Base-by-base conservation (phyloP, 2,888 invertebrate species). In the Sarcophaga subvicina region DNA sequence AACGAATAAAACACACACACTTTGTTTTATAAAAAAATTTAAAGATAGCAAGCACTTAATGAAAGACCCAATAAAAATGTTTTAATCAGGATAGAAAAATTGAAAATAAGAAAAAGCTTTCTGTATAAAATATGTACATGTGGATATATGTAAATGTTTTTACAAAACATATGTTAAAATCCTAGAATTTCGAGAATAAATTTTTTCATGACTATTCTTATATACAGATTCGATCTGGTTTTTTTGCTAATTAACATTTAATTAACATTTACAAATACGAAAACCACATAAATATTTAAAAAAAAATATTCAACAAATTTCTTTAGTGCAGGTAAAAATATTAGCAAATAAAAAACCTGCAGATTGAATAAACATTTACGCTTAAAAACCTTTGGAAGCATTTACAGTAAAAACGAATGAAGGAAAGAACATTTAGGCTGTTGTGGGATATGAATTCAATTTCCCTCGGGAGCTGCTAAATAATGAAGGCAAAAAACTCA, bases 381-480 rank as follows among this genome's bases (percentile, higher is more conserved):
- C 49, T 27, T 27, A 27, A 27, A 77, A 84, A 22, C 83, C 69
- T 73, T 54, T 78, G 12, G 10, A 27, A 70, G 71, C 27, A 67
- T 72, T 83, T 70, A 64, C 54, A 20, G 66, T 70, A 71, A 54
- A 84, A 54, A 84, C 64, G 8, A 84, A 49, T 54, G 54, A 75
- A 62, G 67, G n/a, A 66, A 63, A 59, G 54, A 72, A 27, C 17
- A 54, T 69, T 78, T 79, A 70, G 59, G 66, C 70, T 62, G 37
- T 10, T 37, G 37, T 37, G 37, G 37, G 8, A 37, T 37, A 37
- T 66, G 71, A 69, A 79, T 64, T 79, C 89, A 88, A 89, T 89
- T 89, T 89, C 89, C 89, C 89, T 87, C 77, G 89, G 86, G 89
- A 89, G 70, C 71, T 88, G 27, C 54, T 67, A 22, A 78, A 83